Evolutionary conservation across 2,888 invertebrate genomes (phyloP).

Genomic region (Allacma fusca): DNA sequence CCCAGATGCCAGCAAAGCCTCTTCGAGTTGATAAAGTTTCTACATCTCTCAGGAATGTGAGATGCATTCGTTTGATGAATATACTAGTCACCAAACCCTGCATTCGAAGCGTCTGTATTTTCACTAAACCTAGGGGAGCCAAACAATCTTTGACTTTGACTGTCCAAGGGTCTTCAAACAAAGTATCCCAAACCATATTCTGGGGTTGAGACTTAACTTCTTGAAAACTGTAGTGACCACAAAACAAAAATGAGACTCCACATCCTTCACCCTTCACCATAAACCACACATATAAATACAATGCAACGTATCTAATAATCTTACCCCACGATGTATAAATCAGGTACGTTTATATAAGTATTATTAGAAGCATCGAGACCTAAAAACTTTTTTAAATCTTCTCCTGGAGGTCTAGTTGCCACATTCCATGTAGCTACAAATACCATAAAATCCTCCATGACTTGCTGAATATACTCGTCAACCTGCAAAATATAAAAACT

Average conservation of each 20-base stretch:
- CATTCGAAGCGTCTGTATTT: slow-evolving; percentile 80
- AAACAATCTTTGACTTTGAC: slow-evolving; percentile 56
- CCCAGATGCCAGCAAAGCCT: slow-evolving; percentile 92
- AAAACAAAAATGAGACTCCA: background rate
- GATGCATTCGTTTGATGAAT: slow-evolving; percentile 79
- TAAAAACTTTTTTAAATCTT: slow-evolving; percentile 76
- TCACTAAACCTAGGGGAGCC: slow-evolving; percentile 66
- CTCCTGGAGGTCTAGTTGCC: slow-evolving; percentile 73
- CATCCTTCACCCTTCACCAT: background rate
- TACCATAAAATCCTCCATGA: slow-evolving; percentile 65
- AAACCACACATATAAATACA: too few relatives aligned
- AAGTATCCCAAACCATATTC: slow-evolving; percentile 79
- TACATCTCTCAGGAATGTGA: slow-evolving; percentile 82
- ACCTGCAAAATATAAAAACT: background rate
- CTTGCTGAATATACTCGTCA: background rate
- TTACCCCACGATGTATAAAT: slow-evolving; percentile 85
- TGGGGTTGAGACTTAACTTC: slow-evolving; percentile 90
- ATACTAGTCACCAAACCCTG: slow-evolving; percentile 83
- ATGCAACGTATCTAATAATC: slow-evolving; percentile 57
- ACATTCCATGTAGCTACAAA: slow-evolving; percentile 92
- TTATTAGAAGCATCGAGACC: slow-evolving; percentile 71
- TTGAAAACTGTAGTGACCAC: slow-evolving; percentile 72
- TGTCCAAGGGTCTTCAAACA: slow-evolving; percentile 88
- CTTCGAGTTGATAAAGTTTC: slow-evolving; percentile 89
- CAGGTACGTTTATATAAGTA: slow-evolving; percentile 74